Evolutionary conservation across 2,113 vertebrate genomes (phyloP), one percentile per base, ranked within the genome.

Genomic region (Calidris pugnax): DNA sequence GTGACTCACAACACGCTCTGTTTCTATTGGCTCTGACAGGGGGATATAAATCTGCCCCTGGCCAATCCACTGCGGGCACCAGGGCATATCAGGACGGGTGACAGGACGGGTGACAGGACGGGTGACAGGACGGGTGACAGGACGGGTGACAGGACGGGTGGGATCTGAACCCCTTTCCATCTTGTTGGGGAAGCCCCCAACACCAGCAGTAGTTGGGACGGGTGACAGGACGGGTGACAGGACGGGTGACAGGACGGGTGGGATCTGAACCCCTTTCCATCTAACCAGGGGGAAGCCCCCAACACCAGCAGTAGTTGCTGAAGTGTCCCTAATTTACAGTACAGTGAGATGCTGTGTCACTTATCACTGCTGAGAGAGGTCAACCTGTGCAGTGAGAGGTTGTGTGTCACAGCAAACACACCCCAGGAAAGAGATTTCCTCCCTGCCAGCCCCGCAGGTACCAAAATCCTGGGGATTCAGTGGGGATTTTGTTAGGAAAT

Each of bases 1-100:
- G 97, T 80, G 98, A 97, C 97, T 91, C 93, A 28, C 98, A 97
- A 97, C 90, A 97, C 91, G 89, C 97, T 73, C 51, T 93, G 87
- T 98, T 94, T 96, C 99, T 97, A 98, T 98, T 98, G 98, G 98
- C 98, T 96, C 88, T 98, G 99, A 98, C 99, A 98, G 97, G 91
- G 97, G 57, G 97, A 98, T 98, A 98, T 98, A 98, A 98, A 99
- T 98, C 98, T 98, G 97, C 96, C 97, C 97, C 98, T 53, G 93
- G 98, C 98, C 99, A 98, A 98, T 97, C 97, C 98, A 94, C 96
- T 73, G 95, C 87, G 96, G 97, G 98, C 98, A 98, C 89, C 96
- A 45, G 97, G 98, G 98, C 98, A 83, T 97, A 97, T 98, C 97
- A 95, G 96, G 96, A 91, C 95, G 97, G 95, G 32, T 5, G 48